Percentiles rank a stretch among this genome's conserved stretches.
Conservation (phyloP, 2,113 vertebrate species). For the Egretta garzetta region DNA sequence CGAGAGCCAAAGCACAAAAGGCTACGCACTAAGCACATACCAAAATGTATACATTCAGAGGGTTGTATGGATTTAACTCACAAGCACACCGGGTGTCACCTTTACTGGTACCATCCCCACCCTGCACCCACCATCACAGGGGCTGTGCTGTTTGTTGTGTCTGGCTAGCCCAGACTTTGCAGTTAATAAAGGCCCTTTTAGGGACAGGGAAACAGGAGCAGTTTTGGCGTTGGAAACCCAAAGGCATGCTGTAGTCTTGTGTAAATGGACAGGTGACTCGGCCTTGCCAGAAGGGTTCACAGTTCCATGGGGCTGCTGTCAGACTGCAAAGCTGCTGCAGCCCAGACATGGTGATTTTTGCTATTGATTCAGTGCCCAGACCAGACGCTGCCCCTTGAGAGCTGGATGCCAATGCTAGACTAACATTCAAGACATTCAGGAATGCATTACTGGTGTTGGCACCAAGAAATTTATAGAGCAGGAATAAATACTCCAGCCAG, state of each 20-base stretch:
- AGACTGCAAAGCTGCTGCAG: not conserved
- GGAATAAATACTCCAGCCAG: not conserved
- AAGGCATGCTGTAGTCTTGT: rapidly evolving
- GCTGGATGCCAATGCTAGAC: not conserved
- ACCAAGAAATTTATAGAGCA: not conserved
- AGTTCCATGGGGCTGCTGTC: too few relatives aligned
- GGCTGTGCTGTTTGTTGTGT: not conserved
- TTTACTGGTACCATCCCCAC: not conserved
- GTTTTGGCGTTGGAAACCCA: too few relatives aligned
- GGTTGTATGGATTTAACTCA: rapidly evolving
- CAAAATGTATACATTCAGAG: not conserved
- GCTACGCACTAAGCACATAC: rapidly evolving
- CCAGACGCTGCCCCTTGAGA: not conserved
- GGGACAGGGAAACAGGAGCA: not conserved
- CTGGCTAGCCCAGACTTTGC: not conserved
- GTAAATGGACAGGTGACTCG: rapidly evolving
- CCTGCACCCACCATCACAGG: too few relatives aligned
- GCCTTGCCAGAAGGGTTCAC: too few relatives aligned
- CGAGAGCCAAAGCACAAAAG: not conserved
- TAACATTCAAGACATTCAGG: not conserved
- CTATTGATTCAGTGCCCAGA: too few relatives aligned
- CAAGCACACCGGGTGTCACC: too few relatives aligned
- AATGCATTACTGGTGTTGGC: not conserved
- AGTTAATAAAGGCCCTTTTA: too few relatives aligned
- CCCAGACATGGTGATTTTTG: rapidly evolving